A percentile compares a stretch with the other conserved stretches of the same genome.
Conservation (phyloP, 2,113 vertebrate species). For the Xenopus borealis region DNA sequence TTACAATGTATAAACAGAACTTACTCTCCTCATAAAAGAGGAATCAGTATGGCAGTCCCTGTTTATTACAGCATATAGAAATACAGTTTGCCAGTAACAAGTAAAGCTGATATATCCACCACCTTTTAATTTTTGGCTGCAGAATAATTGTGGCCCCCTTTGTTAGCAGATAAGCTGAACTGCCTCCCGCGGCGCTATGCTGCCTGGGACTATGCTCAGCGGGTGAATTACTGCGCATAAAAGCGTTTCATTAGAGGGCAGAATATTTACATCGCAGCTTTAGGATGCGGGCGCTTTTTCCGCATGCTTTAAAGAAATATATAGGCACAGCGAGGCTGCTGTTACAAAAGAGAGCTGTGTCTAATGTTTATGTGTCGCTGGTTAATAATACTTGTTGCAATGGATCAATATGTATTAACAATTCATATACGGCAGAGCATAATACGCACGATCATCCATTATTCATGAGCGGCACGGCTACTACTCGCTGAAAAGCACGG, state of each 20-base stretch:
- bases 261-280: background rate
- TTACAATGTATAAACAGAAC: too few species aligned
- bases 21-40: too few species aligned
- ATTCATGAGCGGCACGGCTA: conserved; percentile 30
- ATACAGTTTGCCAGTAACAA: too few species aligned
- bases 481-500: conserved; percentile 14
- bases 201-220: background rate
- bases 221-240: background rate
- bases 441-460: conserved; percentile 27
- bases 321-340: background rate
- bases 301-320: background rate
- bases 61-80: too few species aligned
- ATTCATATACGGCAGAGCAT: conserved; percentile 29
- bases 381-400: conserved; percentile 40
- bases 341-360: background rate
- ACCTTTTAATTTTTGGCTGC: too few species aligned
- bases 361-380: conserved; percentile 33
- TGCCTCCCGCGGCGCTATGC: background rate
- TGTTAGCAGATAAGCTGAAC: background rate
- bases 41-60: too few species aligned
- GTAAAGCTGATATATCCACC: too few species aligned
- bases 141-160: too few species aligned
- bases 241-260: background rate
- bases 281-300: background rate
- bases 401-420: conserved; percentile 42